Base-by-base conservation (phyloP, 2,888 invertebrate genomes). In the Chalcis sispes region DNA sequence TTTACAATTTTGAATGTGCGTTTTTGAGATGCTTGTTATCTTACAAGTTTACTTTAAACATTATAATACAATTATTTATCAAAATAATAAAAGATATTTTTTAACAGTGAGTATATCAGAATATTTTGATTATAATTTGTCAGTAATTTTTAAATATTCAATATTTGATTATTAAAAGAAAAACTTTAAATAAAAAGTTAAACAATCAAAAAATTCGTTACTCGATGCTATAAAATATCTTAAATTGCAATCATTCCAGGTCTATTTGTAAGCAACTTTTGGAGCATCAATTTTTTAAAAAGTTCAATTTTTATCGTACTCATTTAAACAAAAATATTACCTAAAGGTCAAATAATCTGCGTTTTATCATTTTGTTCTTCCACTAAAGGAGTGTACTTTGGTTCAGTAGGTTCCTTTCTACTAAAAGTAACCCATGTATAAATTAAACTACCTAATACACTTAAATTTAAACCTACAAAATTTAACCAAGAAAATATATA, bases 381-480 rank as follows among this genome's bases (percentile, higher is more conserved):
- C 32, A 77, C 81, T 42, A 88, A 56, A 8, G 83, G 83, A 59
- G 85, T 81, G 67, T 88, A 87, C 72, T 87, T 88, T 4, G 83
- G 79, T 36, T 86, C 84, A 13, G 80, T 75, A 3, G 80, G 69
- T 46, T 93, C 91, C 81, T 92, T 93, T 79, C 91, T 91, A 80
- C 92, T 92, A 87, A 96, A 96, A 25, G 96, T 96, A 8, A 96
- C 94, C 90, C 95, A 96, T 0, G 96, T 95, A 84, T 96, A 96
- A 61, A 96, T 89, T 62, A 96, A 90, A 89, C 96, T 96, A 46
- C 96, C 96, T 62, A 95, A 83, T 1, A 96, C 95, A 91, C 98
- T 98, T 65, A 99, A 94, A 90, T 99, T 99, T 70, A 99, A 92
- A 20, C 99, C 99, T 77, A 97, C 91, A 90, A 99, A 99, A 89